These are phyloP conservation scores for Casuarius casuarius DNA, from an alignment of 2,113 vertebrate species.

Conservation along the genomic window DNA sequence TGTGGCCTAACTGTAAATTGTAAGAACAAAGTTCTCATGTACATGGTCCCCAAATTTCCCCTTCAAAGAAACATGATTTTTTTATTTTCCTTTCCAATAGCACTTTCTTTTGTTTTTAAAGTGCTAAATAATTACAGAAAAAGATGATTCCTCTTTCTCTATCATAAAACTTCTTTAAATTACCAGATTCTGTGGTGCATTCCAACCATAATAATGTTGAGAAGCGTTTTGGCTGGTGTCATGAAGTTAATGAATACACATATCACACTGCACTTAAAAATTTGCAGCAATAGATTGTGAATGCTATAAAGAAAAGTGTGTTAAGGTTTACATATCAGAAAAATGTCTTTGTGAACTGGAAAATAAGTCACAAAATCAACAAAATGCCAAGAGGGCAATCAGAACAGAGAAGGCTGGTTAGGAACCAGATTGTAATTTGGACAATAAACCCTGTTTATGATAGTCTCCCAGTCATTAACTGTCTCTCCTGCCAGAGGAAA, in stretches of 20 bases:
- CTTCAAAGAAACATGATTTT: background rate
- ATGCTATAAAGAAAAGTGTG: background rate
- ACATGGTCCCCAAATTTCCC: background rate
- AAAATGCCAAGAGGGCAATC: slow-evolving; percentile 27
- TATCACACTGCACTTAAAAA: background rate
- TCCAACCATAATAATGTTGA: background rate
- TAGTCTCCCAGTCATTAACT: slow-evolving; percentile 61
- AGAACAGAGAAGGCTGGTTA: slow-evolving; percentile 49
- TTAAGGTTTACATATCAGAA: slow-evolving; percentile 25
- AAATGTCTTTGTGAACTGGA: background rate
- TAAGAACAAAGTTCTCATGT: background rate
- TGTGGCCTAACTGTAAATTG: background rate
- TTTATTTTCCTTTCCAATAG: background rate
- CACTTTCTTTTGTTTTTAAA: background rate
- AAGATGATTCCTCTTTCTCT: background rate
- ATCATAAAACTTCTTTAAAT: background rate
- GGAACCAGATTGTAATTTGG: slow-evolving; percentile 68
- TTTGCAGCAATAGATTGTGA: background rate
- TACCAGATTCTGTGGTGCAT: background rate
- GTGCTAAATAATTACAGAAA: background rate
- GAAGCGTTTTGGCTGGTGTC: background rate
- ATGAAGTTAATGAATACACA: background rate
- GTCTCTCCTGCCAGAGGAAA: slow-evolving; percentile 61
- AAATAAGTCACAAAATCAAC: slow-evolving; percentile 16
- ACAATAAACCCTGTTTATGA: slow-evolving; percentile 73